Percentiles rank a stretch among this genome's conserved stretches.
These are phyloP conservation scores for Tineola bisselliella DNA, from an alignment of 2,888 invertebrate species.

Conservation along the genomic window DNA sequence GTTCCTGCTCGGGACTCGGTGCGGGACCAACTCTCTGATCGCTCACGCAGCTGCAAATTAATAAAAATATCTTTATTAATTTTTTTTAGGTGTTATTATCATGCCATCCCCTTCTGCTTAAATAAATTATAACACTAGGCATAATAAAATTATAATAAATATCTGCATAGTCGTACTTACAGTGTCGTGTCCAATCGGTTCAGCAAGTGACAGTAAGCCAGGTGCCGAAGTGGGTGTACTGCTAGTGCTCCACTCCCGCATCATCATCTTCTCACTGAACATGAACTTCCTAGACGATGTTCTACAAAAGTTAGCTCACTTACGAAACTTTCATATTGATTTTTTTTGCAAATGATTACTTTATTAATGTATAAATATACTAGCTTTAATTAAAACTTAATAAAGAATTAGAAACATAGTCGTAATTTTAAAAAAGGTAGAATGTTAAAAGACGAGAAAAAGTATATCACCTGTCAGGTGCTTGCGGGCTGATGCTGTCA, in stretches of 20 bases:
- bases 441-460: background rate
- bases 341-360: background rate
- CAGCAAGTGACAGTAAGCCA: slow-evolving; percentile 57
- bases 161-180: slow-evolving; percentile 12
- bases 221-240: slow-evolving; percentile 44
- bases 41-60: slow-evolving; percentile 50
- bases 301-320: slow-evolving; percentile 26
- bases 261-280: slow-evolving; percentile 56
- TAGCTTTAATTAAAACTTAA: no score
- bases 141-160: no score
- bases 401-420: no score
- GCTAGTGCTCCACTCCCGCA: slow-evolving; percentile 58
- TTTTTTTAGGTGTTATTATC: no score
- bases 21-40: slow-evolving; percentile 75
- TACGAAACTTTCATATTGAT: slow-evolving; percentile 13
- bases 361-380: no score
- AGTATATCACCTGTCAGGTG: slow-evolving; percentile 49
- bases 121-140: no score
- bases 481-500: slow-evolving; percentile 54
- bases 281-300: slow-evolving; percentile 64
- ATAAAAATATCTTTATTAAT: background rate
- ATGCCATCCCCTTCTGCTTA: no score
- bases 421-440: no score
- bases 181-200: slow-evolving; percentile 27
- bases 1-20: slow-evolving; percentile 82